Conservation (phyloP, 1,140 invertebrate genomes). For the Drosophila mojavensis region DNA sequence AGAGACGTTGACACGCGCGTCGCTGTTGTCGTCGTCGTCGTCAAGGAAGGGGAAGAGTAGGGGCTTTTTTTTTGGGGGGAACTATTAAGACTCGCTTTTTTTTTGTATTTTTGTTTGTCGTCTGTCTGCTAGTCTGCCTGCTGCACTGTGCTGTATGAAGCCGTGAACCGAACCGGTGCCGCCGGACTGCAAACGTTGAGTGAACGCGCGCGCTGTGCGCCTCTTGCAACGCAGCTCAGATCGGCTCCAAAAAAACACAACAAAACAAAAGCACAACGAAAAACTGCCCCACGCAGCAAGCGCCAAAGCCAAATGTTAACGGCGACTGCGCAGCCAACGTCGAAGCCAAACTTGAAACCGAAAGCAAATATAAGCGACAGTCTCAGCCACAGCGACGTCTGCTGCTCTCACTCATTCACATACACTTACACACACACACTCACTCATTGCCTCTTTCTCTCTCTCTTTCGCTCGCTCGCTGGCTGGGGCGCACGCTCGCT, state of each 20-base stretch:
- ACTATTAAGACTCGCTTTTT: conserved; percentile 30
- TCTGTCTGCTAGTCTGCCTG: conserved; percentile 20
- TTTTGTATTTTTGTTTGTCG: background rate
- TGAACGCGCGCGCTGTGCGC: conserved; percentile 75
- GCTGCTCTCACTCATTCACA: conserved; percentile 17
- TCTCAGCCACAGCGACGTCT: conserved; percentile 22
- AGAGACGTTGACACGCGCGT: conserved; percentile 71
- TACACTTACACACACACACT: conserved; percentile 5
- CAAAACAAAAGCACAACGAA: conserved; percentile 12
- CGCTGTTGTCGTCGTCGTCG: too few relatives aligned
- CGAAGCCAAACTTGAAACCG: conserved; percentile 74
- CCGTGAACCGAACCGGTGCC: conserved; percentile 79
- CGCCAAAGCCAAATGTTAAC: conserved; percentile 46
- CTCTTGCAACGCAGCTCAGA: conserved; percentile 69
- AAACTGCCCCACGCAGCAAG: conserved; percentile 50
- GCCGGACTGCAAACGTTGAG: conserved; percentile 79
- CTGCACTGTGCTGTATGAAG: conserved; percentile 28
- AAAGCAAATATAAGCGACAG: conserved; percentile 52
- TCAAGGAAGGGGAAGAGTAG: conserved; percentile 25
- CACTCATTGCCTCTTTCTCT: conserved; percentile 1
- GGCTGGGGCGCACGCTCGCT: conserved; percentile 8
- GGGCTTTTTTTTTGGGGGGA: conserved; percentile 12
- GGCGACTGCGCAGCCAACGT: conserved; percentile 60
- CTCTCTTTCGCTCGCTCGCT: background rate
- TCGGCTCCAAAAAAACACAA: conserved; percentile 46